Evolutionary conservation across 1,140 invertebrate species (phyloP), one percentile per base, ranked within the genome.

Genomic region (Oryctes rhinoceros): DNA sequence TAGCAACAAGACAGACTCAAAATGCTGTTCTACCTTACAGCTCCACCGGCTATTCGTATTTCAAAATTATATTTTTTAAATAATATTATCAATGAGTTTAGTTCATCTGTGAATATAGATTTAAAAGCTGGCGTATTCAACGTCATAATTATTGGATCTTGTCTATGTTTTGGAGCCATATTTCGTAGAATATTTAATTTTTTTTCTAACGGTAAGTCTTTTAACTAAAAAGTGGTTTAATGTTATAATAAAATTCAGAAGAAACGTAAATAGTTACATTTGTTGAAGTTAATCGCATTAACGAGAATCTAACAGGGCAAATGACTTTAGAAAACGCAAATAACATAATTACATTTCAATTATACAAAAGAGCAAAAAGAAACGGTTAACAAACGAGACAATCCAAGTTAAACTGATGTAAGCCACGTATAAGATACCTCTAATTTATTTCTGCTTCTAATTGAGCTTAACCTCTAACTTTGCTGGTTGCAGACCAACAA

Each of bases 1-100:
- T 24, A 48, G 37, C 11, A 2, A 59, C 30, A 53, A 78, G 15
- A 48, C 49, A 49, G 10, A 76, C 18, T 79, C 37, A 20, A 80
- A 79, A 4, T 39, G 18, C 37, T 20, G 20, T 24, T 67, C 83
- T 86, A 92, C 91, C 92, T 90, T 4, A 97, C 98, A 39, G 98
- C 97, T 18, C 98, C 98, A 77, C 98, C 98, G 67, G 97, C 98
- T 80, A 99, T 94, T 82, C 98, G 89, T 78, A 99, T 88, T 89
- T 98, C 95, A 91, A 94, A 94, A 59, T 94, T 90, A 87, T 97
- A 91, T 85, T 94, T 94, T 62, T 93, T 90, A 87, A 99, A 99
- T 20, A 98, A 78, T 13, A 89, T 86, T 24, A 91, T 88, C 4
- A 99, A 88, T 10, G 86, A 85, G 13, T 91, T 87, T 15, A 99